These are phyloP conservation scores for Chironomus striatipennis DNA, from an alignment of 1,140 invertebrate species.

Conservation along the genomic window DNA sequence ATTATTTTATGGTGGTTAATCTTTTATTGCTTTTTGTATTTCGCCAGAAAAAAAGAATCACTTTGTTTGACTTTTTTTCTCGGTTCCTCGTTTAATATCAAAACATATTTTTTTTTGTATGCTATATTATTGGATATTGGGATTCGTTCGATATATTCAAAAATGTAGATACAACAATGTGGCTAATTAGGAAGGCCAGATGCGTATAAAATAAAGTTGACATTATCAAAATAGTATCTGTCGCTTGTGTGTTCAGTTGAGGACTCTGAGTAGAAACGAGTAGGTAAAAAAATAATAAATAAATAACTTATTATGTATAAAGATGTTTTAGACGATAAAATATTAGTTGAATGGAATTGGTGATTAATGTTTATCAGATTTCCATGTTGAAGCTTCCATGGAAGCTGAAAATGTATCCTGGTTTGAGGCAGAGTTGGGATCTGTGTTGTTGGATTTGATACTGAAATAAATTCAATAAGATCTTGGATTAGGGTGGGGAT, in stretches of 20 bases:
- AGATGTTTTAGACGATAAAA: no score
- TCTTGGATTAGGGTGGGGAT: no score
- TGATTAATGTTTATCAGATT: constrained; percentile 14
- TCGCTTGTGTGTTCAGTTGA: neutral
- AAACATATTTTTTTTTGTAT: neutral
- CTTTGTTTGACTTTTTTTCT: neutral
- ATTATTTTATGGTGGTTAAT: constrained; percentile 14
- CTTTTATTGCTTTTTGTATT: neutral
- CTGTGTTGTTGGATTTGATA: no score
- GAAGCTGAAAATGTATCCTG: neutral
- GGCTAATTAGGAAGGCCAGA: constrained; percentile 11
- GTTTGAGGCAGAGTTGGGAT: no score
- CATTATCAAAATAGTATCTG: neutral
- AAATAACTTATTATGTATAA: no score
- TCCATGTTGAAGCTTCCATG: neutral
- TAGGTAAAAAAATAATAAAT: no score
- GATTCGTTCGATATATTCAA: no score
- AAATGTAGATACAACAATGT: neutral
- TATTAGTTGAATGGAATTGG: neutral
- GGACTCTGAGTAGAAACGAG: no score
- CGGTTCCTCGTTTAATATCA: neutral
- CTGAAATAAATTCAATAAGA: no score
- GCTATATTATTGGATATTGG: neutral
- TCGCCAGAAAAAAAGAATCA: neutral
- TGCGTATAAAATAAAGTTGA: neutral